Evolutionary conservation across 2,888 invertebrate species (phyloP).

Genomic region (Chalcosyrphus nemorum): DNA sequence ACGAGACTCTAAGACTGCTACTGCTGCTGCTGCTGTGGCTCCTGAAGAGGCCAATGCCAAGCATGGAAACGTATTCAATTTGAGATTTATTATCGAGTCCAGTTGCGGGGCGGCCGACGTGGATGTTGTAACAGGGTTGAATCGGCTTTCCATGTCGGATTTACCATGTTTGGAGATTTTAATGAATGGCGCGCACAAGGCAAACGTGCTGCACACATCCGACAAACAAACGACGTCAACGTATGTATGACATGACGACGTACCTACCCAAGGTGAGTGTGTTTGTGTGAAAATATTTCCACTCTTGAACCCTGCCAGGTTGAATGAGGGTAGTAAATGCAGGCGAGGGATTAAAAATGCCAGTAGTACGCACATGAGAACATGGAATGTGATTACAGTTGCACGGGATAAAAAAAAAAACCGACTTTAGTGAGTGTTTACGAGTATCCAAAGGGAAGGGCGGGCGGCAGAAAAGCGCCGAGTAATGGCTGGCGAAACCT

Average conservation of each 20-base stretch:
- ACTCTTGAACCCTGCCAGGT: neutral
- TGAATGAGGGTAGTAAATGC: constrained; percentile 2
- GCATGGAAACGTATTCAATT: constrained; percentile 68
- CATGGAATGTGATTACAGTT: constrained; percentile 53
- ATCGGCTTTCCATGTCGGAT: constrained; percentile 49
- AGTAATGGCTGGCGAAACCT: constrained; percentile 36
- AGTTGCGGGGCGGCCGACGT: neutral
- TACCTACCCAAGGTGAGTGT: neutral
- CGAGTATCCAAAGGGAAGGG: neutral
- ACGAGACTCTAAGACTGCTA: no score
- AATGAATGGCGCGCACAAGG: constrained; percentile 59
- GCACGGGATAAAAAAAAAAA: constrained; percentile 39
- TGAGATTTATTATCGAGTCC: constrained; percentile 65
- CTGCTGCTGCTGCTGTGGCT: no score
- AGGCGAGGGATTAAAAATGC: constrained; percentile 47
- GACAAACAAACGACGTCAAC: no score
- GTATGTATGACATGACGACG: no score
- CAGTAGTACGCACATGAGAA: constrained; percentile 39
- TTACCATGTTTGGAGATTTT: constrained; percentile 65
- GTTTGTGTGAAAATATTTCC: constrained; percentile 32
- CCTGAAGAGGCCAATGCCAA: constrained; percentile 3
- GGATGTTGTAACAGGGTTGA: neutral
- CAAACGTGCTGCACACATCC: constrained; percentile 31
- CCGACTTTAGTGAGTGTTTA: constrained; percentile 8
- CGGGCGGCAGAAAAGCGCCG: neutral